Base-by-base conservation (phyloP, 2,797 vertebrate species). In the Apodemus agrarius region DNA sequence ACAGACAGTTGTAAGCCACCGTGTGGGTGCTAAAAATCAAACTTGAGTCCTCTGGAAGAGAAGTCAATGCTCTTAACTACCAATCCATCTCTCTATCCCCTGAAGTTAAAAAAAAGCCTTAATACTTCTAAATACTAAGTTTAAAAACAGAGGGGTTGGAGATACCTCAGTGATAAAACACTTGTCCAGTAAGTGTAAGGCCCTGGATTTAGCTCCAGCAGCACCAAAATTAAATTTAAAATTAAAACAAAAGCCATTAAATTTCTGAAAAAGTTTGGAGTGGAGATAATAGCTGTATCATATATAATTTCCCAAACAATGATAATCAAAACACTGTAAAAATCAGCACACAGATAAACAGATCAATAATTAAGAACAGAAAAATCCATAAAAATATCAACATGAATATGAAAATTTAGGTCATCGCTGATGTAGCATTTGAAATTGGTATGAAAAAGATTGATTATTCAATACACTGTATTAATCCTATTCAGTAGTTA, bases 271-370 rank as follows among this genome's bases (percentile, higher is more conserved):
- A 79, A 13, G 59, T 76, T n/a, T 63, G 16, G 10, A 59, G 2
- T 49, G 6, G 31, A 8, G 13, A 63, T 21, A 31, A 91, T 14
- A 34, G 22, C 57, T n/a, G 12, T 81, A 91, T 76, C 3, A 80
- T 52, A 92, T 78, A 89, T 40, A 93, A 88, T 88, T 88, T 61
- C 81, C 22, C 46, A 97, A 85, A 89, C 85, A 78, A 90, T 69
- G 13, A 96, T 81, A 91, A 93, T 26, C 87, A 93, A 88, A 94
- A 97, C 19, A 93, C n/a, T 83, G 17, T 22, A 83, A 90, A 67
- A 67, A 95, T 54, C 9, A 93, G 43, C n/a, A 95, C n/a, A 84
- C n/a, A 40, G 37, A 87, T 86, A 93, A 89, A 95, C 1, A 87
- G 19, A 82, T 88, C n/a, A 92, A 83, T 40, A 9, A 49, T 24